Percentiles rank a stretch among this genome's conserved stretches.
Conservation (phyloP, 2,888 invertebrate species). For the Nasonia oneida region DNA sequence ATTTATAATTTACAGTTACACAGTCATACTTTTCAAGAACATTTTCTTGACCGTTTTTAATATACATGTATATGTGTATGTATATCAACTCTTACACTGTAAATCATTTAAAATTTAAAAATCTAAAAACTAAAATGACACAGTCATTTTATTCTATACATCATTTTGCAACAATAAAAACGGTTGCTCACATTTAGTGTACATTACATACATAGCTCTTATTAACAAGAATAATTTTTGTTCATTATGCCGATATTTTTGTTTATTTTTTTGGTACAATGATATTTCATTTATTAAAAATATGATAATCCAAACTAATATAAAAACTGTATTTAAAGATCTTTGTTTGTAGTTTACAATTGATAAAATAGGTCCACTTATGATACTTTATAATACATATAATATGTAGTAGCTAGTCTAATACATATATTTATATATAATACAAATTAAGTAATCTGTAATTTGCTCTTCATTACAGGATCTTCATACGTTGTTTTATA, state of each 20-base stretch:
- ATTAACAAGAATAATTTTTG: constrained; percentile 62
- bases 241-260: constrained; percentile 54
- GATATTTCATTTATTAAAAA: constrained; percentile 41
- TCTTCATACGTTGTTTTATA: constrained; percentile 51
- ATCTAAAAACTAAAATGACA: constrained; percentile 63
- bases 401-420: constrained; percentile 59
- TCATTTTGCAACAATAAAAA: constrained; percentile 60
- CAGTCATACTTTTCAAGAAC: constrained; percentile 61
- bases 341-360: constrained; percentile 47
- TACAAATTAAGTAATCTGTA: constrained; percentile 64
- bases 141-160: constrained; percentile 62
- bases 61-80: constrained; percentile 61
- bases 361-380: constrained; percentile 58
- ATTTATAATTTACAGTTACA: constrained; percentile 59
- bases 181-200: constrained; percentile 58
- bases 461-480: constrained; percentile 53
- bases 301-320: constrained; percentile 39
- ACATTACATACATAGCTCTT: constrained; percentile 61
- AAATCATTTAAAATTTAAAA: constrained; percentile 63
- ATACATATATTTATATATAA: constrained; percentile 62
- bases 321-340: constrained; percentile 39
- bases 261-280: constrained; percentile 38
- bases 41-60: constrained; percentile 55
- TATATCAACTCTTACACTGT: constrained; percentile 49
- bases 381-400: constrained; percentile 57